These are phyloP conservation scores for Agrypnus murinus DNA, from an alignment of 2,888 invertebrate species.

Conservation along the genomic window DNA sequence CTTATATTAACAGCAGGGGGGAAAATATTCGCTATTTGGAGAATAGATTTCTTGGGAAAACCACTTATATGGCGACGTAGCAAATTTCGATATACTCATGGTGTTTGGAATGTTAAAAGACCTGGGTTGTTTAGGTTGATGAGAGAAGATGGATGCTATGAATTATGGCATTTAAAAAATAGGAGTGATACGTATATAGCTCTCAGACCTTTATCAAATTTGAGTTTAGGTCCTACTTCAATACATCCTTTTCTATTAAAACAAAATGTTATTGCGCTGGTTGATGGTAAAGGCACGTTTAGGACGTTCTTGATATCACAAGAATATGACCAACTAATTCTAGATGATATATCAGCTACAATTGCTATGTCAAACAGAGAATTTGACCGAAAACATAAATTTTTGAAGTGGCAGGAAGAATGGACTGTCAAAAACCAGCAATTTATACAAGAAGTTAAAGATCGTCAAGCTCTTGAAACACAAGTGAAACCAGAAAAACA, in stretches of 20 bases:
- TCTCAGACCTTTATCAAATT: slow-evolving; percentile 52
- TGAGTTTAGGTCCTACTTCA: not conserved
- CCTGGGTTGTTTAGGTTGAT: slow-evolving; percentile 79
- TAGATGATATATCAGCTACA: no score
- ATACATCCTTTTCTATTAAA: not conserved
- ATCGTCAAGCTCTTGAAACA: not conserved
- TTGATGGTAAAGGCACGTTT: not conserved
- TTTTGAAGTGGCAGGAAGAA: slow-evolving; percentile 76
- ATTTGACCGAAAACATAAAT: slow-evolving; percentile 72
- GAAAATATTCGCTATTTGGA: slow-evolving; percentile 69
- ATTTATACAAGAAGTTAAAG: no score
- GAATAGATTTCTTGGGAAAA: slow-evolving; percentile 74
- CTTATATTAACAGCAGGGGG: slow-evolving; percentile 76
- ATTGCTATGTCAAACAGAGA: slow-evolving; percentile 65
- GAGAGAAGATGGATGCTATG: slow-evolving; percentile 84
- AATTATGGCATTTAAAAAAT: slow-evolving; percentile 83
- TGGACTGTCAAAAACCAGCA: slow-evolving; percentile 72
- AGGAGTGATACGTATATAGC: slow-evolving; percentile 78
- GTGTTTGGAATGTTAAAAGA: slow-evolving; percentile 83
- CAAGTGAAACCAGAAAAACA: slow-evolving; percentile 65
- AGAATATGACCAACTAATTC: no score
- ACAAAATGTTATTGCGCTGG: not conserved
- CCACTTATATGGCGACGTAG: slow-evolving; percentile 82
- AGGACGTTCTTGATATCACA: not conserved
- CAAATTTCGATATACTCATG: slow-evolving; percentile 75